phyloP scores from a whole-genome alignment of 2,113 vertebrate species.

The Ondatra zibethicus region DNA sequence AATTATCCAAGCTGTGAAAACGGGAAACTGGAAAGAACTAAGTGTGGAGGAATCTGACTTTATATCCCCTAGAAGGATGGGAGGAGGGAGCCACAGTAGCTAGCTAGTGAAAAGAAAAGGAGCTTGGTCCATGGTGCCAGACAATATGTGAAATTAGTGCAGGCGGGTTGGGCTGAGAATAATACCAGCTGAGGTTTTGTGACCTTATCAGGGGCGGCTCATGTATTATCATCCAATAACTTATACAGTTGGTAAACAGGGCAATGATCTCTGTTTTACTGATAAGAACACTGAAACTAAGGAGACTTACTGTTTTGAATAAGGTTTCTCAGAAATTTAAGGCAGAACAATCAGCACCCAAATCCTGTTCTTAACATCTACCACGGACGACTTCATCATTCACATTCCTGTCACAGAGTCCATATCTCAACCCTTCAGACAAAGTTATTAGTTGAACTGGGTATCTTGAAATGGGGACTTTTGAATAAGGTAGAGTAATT shows the following conservation, averaged over 20 bases:
- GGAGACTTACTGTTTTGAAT: not conserved
- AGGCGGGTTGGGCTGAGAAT: not conserved
- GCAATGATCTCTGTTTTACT: not conserved
- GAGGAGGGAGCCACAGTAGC: not conserved
- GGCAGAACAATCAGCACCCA: not conserved
- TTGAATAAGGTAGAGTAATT: not conserved
- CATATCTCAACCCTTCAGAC: not conserved
- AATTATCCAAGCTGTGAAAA: not conserved
- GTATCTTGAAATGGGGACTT: not conserved
- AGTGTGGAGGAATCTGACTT: not conserved
- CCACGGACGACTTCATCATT: not conserved
- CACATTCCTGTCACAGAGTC: not conserved
- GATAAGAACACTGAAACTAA: not conserved
- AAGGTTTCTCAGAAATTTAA: not conserved
- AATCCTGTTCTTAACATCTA: not conserved
- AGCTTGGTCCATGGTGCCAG: not conserved
- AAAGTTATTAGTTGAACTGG: not conserved
- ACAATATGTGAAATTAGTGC: not conserved
- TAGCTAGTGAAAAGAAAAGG: not conserved
- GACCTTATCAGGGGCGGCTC: not conserved
- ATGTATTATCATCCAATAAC: not conserved
- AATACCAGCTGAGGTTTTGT: not conserved
- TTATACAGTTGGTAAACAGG: not conserved
- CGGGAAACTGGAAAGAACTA: slow-evolving; percentile 19
- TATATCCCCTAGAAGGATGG: not conserved